Base-by-base conservation (phyloP, 2,888 invertebrate species). In the Drosophila stalkeri region DNA sequence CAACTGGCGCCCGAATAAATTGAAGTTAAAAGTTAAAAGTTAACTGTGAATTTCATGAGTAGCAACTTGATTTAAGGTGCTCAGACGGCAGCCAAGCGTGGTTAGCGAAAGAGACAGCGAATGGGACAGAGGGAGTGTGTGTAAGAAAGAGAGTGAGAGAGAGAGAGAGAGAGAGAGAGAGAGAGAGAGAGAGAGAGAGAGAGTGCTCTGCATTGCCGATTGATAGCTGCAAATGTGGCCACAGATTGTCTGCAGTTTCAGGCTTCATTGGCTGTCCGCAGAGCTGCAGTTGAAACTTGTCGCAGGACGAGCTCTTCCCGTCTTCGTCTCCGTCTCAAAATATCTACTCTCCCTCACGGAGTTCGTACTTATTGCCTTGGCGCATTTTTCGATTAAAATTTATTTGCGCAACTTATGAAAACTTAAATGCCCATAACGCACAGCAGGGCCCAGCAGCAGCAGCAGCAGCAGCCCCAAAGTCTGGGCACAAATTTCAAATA, bases 321-420 rank as follows among this genome's bases (percentile, higher is more conserved):
- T 27, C 27, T 27, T 2, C 23, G 23, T 23, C 23, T 23, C 0
- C 27, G 27, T 27, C 27, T 5, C 27, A 27, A n/a, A n/a, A n/a
- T n/a, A 27, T 27, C 27, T 27, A 27, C n/a, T 6, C n/a, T 1
- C 9, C 9, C 18, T 1, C 39, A 39, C 14, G 16, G 8, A 41
- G 4, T 1, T 18, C 9, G 11, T 18, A 14, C 20, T 14, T 14
- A 23, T 44, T 23, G 46, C 14, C 46, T 74, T 86, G 87, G 87
- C 87, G 81, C 84, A 86, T 86, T 86, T 87, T 85, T 86, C 85
- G 85, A 89, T 86, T 89, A 86, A 86, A 86, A 86, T 86, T 86
- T 86, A 86, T 86, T 86, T 89, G 80, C 85, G 51, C 89, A 86
- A 86, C 87, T 89, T 86, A 89, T 89, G 88, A 85, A 85, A 86